phyloP scores from a whole-genome alignment of 2,113 vertebrate genomes.

The Bujurquina vittata region DNA sequence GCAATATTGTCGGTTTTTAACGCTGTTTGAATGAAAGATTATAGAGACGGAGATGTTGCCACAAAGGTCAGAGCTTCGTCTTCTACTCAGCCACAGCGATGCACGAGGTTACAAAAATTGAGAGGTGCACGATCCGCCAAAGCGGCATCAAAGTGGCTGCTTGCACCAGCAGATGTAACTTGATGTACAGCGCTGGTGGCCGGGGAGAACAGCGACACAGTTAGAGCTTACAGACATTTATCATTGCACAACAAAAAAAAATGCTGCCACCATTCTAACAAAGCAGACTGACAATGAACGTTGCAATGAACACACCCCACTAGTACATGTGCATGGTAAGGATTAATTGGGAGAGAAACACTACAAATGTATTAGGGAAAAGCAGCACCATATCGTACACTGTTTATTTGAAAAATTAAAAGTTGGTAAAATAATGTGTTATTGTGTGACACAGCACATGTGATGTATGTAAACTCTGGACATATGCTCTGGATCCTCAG shows the following conservation, averaged over 20 bases:
- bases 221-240: not conserved
- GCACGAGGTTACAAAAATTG: not conserved
- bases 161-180: not conserved
- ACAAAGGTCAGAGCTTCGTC: too few relatives aligned
- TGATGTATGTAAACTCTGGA: not conserved
- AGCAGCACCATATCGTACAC: too few relatives aligned
- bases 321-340: too few relatives aligned
- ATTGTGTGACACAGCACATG: not conserved
- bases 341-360: too few relatives aligned
- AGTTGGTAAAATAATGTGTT: too few relatives aligned
- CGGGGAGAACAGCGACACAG: not conserved
- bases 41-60: too few relatives aligned
- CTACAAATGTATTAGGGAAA: too few relatives aligned
- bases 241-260: not conserved
- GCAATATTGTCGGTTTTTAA: too few relatives aligned
- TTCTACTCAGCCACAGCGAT: too few relatives aligned
- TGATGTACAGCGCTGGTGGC: not conserved
- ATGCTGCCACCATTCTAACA: not conserved
- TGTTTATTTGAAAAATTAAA: too few relatives aligned
- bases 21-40: too few relatives aligned
- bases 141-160: not conserved
- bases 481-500: not conserved
- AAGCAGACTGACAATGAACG: not conserved
- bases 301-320: too few relatives aligned
- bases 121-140: not conserved